Percentiles rank a stretch among this genome's conserved stretches.
These are phyloP conservation scores for Trachymyrmex cornetzi DNA, from an alignment of 1,140 invertebrate genomes.

Conservation along the genomic window DNA sequence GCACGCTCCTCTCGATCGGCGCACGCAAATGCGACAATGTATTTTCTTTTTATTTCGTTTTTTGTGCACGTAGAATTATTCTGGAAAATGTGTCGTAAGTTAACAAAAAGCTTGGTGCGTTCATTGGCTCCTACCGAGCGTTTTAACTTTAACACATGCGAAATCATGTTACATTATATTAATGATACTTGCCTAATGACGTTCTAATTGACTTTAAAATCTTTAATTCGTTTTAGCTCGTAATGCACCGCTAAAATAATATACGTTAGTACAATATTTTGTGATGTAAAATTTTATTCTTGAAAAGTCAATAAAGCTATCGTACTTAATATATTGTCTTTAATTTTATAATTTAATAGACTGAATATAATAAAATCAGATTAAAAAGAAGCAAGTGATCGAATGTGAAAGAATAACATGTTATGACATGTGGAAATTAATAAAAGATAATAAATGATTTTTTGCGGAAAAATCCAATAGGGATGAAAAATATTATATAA, in stretches of 20 bases:
- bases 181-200: slow-evolving; percentile 25
- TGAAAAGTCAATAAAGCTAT: background rate
- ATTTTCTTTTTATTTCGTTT: slow-evolving; percentile 12
- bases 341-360: background rate
- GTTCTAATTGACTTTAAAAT: slow-evolving; percentile 34
- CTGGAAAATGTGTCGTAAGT: slow-evolving; percentile 9
- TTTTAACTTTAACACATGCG: slow-evolving; percentile 31
- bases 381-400: background rate
- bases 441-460: background rate
- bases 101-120: background rate
- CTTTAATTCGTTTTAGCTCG: slow-evolving; percentile 28
- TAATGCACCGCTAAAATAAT: slow-evolving; percentile 4
- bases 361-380: background rate
- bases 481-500: background rate
- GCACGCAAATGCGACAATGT: background rate
- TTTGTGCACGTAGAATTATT: slow-evolving; percentile 7
- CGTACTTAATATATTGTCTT: background rate
- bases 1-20: background rate
- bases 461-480: background rate
- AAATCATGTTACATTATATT: slow-evolving; percentile 9
- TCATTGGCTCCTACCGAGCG: background rate
- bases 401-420: background rate
- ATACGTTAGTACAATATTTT: background rate
- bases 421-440: background rate
- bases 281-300: background rate